These are phyloP conservation scores for Synchiropus splendidus DNA, from an alignment of 2,113 vertebrate species.

Conservation along the genomic window DNA sequence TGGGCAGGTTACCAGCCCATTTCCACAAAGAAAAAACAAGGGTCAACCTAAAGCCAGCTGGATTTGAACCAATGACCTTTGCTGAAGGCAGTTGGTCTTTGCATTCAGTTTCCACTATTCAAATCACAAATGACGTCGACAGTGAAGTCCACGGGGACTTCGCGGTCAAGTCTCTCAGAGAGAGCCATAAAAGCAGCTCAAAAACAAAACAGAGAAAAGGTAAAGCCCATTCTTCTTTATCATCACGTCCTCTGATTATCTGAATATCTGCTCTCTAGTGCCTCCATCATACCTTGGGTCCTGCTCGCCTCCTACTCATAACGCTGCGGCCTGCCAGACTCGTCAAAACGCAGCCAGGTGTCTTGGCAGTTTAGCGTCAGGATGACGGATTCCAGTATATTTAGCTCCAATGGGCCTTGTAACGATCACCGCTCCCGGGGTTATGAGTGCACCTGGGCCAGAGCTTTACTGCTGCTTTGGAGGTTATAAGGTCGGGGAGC, in stretches of 20 bases:
- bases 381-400: constrained; percentile 50
- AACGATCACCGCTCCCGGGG: constrained; percentile 19
- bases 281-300: constrained; percentile 25
- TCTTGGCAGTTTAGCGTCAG: constrained; percentile 25
- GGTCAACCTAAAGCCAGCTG: too few relatives aligned
- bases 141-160: not conserved
- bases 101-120: not conserved
- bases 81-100: not conserved
- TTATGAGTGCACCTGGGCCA: constrained; percentile 9
- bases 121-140: too few relatives aligned
- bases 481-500: constrained; percentile 24
- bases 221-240: too few relatives aligned
- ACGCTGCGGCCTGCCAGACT: too few relatives aligned
- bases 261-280: constrained; percentile 11
- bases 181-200: too few relatives aligned
- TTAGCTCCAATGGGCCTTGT: constrained; percentile 33
- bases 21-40: too few relatives aligned
- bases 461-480: constrained; percentile 30
- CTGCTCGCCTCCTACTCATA: too few relatives aligned
- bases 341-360: constrained; percentile 34
- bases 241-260: not conserved
- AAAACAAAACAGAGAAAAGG: too few relatives aligned
- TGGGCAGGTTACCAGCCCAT: too few relatives aligned
- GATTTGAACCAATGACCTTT: too few relatives aligned
- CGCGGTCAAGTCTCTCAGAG: too few relatives aligned